Conservation (phyloP, 2,113 vertebrate genomes). For the Ictidomys tridecemlineatus region DNA sequence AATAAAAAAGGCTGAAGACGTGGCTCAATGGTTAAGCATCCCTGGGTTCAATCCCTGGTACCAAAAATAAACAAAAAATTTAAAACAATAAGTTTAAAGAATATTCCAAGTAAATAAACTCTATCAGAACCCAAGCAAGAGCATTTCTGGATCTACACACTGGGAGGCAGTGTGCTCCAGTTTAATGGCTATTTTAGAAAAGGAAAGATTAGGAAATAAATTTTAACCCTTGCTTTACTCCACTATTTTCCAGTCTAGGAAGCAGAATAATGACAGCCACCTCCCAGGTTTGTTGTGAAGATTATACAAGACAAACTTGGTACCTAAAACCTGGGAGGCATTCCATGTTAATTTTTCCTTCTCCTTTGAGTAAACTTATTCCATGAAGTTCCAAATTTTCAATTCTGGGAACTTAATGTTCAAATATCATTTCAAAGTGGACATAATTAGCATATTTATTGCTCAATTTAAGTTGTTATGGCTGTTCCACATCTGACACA, state of each 20-base stretch:
- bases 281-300: background rate
- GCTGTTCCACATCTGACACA: no score
- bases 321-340: background rate
- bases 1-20: no score
- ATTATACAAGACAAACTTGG: background rate
- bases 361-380: background rate
- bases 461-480: no score
- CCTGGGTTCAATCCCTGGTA: no score
- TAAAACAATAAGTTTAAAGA: background rate
- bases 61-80: no score
- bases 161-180: background rate
- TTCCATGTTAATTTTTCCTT: background rate
- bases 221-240: background rate
- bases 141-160: background rate
- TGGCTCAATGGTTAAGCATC: no score
- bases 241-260: background rate
- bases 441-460: no score
- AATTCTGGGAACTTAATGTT: no score
- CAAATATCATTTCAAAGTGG: no score
- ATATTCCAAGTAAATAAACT: background rate
- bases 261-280: background rate
- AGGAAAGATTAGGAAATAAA: constrained; percentile 9
- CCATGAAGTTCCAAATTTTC: no score
- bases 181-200: background rate
- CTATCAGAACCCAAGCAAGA: background rate